Evolutionary conservation across 1,140 invertebrate species (phyloP), one percentile per base, ranked within the genome.

Genomic region (Diabrotica undecimpunctata): DNA sequence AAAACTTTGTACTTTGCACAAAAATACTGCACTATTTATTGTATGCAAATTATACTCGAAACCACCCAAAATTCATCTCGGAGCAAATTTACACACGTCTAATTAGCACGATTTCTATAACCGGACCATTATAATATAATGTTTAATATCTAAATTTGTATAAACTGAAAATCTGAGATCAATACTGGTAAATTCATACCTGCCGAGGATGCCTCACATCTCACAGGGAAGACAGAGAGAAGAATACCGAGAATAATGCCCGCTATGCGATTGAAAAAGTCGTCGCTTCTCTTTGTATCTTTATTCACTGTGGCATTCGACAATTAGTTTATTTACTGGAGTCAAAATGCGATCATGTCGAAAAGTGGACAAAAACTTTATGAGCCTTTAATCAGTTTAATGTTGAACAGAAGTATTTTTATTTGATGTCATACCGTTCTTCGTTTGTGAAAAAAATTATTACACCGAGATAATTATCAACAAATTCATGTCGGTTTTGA

Each of bases 301-400:
- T 62, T 39, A 62, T 62, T 62, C 54, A 54, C 61, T 10, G 53
- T 52, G 61, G 61, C 52, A 62, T 62, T 41, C 61, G 53, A 54
- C 61, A 62, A 62, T 62, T 62, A 62, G 52, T 54, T 62, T 62
- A 62, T 62, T 62, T 62, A 62, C 61, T 62, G 61, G 37, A 54
- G 6, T 62, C 10, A 50, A 39, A 62, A 46, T 35, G 61, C 61
- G 12, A 54, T 54, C 61, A 37, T 62, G 52, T 62, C 52, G 36
- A 62, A 62, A 54, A 62, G 25, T 12, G 8, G n/a, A 50, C 61
- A 62, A 62, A 62, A 62, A 62, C 61, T 51, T 52, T 41, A 62
- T 53, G 61, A 62, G 41, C 61, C 52, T 62, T 62, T 62, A 62
- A 62, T 62, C 61, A 62, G 37, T 38, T 38, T 12, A 62, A 62